Percentiles rank a stretch among this genome's conserved stretches.
phyloP scores from a whole-genome alignment of 2,113 vertebrate genomes.

The Silurus meridionalis region DNA sequence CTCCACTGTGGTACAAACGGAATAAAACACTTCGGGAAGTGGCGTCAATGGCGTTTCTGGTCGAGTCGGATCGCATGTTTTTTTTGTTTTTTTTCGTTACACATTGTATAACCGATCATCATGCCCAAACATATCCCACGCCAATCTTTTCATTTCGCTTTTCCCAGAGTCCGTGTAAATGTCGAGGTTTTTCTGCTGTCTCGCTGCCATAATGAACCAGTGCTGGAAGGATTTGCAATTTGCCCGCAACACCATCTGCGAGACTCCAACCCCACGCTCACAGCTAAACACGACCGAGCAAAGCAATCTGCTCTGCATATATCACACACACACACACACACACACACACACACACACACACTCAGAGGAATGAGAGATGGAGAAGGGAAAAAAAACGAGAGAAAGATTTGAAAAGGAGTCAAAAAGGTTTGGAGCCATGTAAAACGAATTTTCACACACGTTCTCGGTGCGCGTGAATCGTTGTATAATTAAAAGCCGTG shows the following conservation, averaged over 20 bases:
- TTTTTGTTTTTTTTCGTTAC: background rate
- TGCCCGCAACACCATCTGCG: constrained; percentile 46
- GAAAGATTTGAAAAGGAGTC: background rate
- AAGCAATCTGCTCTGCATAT: constrained; percentile 50
- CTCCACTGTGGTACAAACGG: background rate
- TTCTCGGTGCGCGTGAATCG: background rate
- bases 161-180: constrained; percentile 1
- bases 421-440: constrained; percentile 5
- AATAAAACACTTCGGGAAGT: background rate
- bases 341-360: background rate
- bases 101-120: background rate
- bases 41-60: background rate
- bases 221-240: constrained; percentile 50
- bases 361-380: background rate
- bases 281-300: constrained; percentile 45
- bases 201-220: constrained; percentile 37
- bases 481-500: background rate
- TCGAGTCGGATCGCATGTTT: background rate
- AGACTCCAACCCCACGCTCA: constrained; percentile 45
- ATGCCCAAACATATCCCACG: background rate
- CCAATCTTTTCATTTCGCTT: background rate
- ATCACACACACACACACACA: constrained; percentile 8
- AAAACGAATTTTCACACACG: background rate
- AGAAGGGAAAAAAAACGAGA: background rate
- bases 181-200: constrained; percentile 36